phyloP scores from a whole-genome alignment of 2,113 vertebrate genomes.

The Callocephalon fimbriatum region DNA sequence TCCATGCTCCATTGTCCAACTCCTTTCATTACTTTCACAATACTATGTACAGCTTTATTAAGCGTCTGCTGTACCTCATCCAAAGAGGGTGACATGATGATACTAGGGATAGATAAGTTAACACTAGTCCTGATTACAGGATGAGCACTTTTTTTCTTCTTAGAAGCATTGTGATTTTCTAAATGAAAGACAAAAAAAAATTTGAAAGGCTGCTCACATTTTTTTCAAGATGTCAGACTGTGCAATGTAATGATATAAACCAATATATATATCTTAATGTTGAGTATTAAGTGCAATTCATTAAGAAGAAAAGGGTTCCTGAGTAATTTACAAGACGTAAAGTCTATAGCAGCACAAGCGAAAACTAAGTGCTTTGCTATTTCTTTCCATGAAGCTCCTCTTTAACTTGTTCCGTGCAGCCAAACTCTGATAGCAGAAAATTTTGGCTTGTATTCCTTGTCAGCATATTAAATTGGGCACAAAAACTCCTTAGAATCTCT shows the following conservation, averaged over 20 bases:
- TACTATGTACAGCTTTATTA: slow-evolving; percentile 84
- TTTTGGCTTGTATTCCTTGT: background rate
- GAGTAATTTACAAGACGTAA: background rate
- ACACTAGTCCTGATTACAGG: slow-evolving; percentile 86
- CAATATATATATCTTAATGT: background rate
- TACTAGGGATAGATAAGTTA: slow-evolving; percentile 87
- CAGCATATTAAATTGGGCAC: background rate
- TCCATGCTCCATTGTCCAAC: slow-evolving; percentile 90
- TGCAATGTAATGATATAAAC: background rate
- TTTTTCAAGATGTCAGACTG: background rate
- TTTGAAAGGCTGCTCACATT: background rate
- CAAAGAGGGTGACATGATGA: slow-evolving; percentile 84
- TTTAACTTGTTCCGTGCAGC: background rate
- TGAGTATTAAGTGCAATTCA: background rate
- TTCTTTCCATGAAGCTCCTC: background rate
- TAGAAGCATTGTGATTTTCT: slow-evolving; percentile 70
- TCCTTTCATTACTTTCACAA: slow-evolving; percentile 88
- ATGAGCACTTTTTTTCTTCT: slow-evolving; percentile 60
- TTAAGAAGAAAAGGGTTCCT: background rate
- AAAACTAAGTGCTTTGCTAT: background rate
- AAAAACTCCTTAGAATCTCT: background rate
- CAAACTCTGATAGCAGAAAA: background rate
- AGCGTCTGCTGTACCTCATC: slow-evolving; percentile 90
- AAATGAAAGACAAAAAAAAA: slow-evolving; percentile 38
- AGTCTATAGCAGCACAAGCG: background rate